Percentiles rank a stretch among this genome's conserved stretches.
Conservation (phyloP, 2,113 vertebrate genomes). For the Cariama cristata region DNA sequence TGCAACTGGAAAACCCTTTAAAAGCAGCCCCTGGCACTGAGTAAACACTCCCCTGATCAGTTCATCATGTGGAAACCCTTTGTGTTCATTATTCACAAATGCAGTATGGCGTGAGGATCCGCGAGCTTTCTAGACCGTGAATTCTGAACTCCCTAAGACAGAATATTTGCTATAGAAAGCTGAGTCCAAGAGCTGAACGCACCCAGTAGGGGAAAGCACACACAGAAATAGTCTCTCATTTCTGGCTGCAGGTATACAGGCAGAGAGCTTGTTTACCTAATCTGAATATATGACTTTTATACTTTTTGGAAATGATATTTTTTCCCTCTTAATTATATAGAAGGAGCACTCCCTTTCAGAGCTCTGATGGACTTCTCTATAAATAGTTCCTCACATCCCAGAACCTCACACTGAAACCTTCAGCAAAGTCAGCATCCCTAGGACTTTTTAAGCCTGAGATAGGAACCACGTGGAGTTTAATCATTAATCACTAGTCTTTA, state of each 20-base stretch:
- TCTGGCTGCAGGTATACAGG: neutral
- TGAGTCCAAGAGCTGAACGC: neutral
- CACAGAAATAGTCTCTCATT: neutral
- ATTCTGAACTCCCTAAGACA: neutral
- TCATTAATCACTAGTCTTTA: constrained; percentile 98
- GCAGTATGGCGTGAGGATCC: neutral
- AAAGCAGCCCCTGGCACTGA: neutral
- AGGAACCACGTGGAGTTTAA: constrained; percentile 73
- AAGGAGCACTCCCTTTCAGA: constrained; percentile 30
- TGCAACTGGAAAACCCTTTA: neutral
- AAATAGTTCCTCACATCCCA: constrained; percentile 72
- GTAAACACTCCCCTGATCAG: neutral
- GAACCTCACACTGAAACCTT: constrained; percentile 68
- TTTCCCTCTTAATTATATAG: constrained; percentile 28
- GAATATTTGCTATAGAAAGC: neutral
- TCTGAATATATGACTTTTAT: constrained; percentile 61
- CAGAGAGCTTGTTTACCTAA: constrained; percentile 45
- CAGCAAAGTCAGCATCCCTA: constrained; percentile 83
- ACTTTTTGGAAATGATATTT: constrained; percentile 19
- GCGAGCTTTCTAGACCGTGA: neutral
- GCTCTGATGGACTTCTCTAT: constrained; percentile 66
- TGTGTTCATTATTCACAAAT: neutral
- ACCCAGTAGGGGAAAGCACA: neutral
- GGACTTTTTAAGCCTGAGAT: constrained; percentile 76
- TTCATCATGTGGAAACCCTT: neutral